Percentiles rank a stretch among this genome's conserved stretches.
phyloP scores from a whole-genome alignment of 2,797 vertebrate species.

The Lagorchestes hirsutus region DNA sequence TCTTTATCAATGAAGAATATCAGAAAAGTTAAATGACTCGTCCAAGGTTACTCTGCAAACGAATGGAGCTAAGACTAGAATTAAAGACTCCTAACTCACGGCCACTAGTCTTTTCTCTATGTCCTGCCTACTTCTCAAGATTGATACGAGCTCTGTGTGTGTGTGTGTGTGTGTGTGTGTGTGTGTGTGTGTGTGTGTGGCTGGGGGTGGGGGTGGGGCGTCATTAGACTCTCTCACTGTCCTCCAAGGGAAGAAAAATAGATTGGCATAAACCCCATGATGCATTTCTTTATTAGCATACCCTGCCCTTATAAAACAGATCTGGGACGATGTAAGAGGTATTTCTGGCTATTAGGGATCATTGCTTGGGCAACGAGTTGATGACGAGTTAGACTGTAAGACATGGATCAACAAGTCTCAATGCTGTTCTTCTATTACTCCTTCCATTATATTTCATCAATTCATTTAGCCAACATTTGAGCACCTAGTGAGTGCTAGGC shows the following conservation, averaged over 20 bases:
- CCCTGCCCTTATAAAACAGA: background rate
- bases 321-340: background rate
- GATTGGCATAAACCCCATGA: background rate
- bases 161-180: no score
- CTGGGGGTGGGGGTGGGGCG: no score
- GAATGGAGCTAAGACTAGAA: background rate
- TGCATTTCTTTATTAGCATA: no score
- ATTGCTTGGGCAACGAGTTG: background rate
- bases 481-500: background rate
- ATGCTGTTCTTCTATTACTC: background rate
- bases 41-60: background rate
- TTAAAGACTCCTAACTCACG: background rate
- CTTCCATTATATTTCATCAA: background rate
- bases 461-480: background rate
- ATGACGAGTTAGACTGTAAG: background rate
- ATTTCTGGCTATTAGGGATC: background rate
- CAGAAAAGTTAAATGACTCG: background rate
- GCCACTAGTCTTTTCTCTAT: background rate
- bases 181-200: no score
- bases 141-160: no score
- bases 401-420: background rate
- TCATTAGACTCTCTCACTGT: background rate
- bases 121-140: background rate
- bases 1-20: background rate
- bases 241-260: background rate